Conservation (phyloP, 2,888 invertebrate species). For the Hirtodrosophila alboralis region DNA sequence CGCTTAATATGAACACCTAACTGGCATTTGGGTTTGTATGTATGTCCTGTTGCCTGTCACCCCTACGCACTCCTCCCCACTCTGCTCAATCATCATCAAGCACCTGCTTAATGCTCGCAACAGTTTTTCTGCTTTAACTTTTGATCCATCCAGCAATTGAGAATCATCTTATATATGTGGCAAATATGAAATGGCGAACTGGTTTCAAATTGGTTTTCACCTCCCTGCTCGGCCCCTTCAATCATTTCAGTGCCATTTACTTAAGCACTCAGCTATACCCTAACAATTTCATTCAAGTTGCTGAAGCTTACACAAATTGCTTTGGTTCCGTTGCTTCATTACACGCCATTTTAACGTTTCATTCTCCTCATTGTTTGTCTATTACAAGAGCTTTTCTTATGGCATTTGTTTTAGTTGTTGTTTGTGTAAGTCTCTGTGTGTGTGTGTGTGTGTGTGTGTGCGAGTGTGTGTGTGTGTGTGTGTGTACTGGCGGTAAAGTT, state of each 20-base stretch:
- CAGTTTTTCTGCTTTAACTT: conserved; percentile 38
- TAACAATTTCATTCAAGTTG: conserved; percentile 21
- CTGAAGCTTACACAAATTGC: conserved; percentile 62
- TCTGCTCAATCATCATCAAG: too few relatives aligned
- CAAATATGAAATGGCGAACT: conserved; percentile 35
- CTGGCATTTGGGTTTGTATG: not conserved
- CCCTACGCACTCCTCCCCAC: not conserved
- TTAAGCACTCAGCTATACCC: conserved; percentile 44
- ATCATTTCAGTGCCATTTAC: conserved; percentile 47
- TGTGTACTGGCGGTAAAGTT: conserved; percentile 40
- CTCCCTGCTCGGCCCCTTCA: conserved; percentile 1
- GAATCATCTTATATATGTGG: conserved; percentile 51
- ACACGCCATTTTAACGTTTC: conserved; percentile 53
- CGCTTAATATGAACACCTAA: conserved; percentile 47
- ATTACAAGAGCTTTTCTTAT: conserved; percentile 47
- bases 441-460: conserved; percentile 3
- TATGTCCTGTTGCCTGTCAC: not conserved
- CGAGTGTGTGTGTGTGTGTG: not conserved
- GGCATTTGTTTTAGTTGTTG: conserved; percentile 7
- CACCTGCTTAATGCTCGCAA: conserved; percentile 4
- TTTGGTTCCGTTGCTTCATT: conserved; percentile 62
- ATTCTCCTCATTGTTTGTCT: conserved; percentile 71
- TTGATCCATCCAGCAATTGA: conserved; percentile 44
- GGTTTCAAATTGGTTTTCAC: conserved; percentile 39
- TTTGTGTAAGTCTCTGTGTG: conserved; percentile 3